phyloP scores from a whole-genome alignment of 2,888 invertebrate species.

The Eupithecia exiguata region DNA sequence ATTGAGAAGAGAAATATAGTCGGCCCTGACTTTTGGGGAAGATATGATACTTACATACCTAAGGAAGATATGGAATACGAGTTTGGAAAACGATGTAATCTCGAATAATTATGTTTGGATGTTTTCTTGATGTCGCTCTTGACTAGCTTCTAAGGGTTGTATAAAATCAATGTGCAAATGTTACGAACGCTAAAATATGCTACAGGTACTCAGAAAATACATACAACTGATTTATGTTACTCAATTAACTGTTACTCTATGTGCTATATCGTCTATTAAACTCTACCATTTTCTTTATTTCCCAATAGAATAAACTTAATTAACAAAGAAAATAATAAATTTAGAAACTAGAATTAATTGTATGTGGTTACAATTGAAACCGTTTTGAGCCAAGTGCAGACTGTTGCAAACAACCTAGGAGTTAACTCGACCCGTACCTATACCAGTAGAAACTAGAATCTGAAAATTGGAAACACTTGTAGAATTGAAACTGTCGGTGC shows the following conservation, averaged over 20 bases:
- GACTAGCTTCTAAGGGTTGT: too few species aligned
- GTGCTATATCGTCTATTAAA: neutral
- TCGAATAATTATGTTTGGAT: neutral
- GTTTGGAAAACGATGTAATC: neutral
- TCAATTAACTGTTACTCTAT: neutral
- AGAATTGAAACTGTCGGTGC: neutral
- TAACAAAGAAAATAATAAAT: too few species aligned
- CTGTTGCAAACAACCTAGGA: too few species aligned
- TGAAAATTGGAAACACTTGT: neutral
- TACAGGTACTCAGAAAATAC: too few species aligned
- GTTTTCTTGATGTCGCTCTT: neutral
- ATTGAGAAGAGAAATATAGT: slow-evolving; percentile 62
- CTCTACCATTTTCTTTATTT: neutral
- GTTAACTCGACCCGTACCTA: too few species aligned
- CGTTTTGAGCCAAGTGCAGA: too few species aligned
- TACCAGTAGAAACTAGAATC: neutral
- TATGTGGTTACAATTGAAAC: too few species aligned
- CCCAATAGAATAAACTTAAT: neutral
- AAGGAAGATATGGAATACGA: neutral
- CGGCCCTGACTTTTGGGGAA: slow-evolving; percentile 39
- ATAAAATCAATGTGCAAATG: too few species aligned
- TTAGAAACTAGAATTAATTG: too few species aligned
- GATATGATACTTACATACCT: slow-evolving; percentile 12
- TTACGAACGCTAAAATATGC: too few species aligned
- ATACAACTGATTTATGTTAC: too few species aligned